These are phyloP conservation scores for Ormia ochracea DNA, from an alignment of 2,888 invertebrate species.

Conservation along the genomic window DNA sequence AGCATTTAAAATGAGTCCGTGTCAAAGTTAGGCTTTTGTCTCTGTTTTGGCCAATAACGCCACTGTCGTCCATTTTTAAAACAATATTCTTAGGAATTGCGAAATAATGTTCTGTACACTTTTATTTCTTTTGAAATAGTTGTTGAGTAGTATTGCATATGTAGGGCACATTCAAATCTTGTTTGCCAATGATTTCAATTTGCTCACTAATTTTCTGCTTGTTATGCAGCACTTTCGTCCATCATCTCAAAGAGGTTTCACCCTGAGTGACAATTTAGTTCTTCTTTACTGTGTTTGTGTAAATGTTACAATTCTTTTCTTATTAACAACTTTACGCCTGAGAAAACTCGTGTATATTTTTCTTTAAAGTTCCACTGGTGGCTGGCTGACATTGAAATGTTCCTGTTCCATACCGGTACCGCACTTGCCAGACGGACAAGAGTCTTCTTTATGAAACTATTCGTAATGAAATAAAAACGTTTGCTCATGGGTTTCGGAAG, in stretches of 20 bases:
- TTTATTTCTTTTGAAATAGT: background rate
- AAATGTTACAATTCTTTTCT: constrained; percentile 19
- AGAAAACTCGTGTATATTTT: constrained; percentile 40
- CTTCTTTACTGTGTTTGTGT: constrained; percentile 36
- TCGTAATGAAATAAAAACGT: constrained; percentile 53
- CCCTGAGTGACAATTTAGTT: constrained; percentile 58
- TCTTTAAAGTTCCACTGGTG: constrained; percentile 15
- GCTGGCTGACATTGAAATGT: constrained; percentile 59
- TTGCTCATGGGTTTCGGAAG: constrained; percentile 75
- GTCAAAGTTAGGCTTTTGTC: too few species aligned
- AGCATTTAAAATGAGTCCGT: too few species aligned
- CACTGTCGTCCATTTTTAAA: too few species aligned
- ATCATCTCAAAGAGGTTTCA: constrained; percentile 36
- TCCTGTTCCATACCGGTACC: constrained; percentile 53
- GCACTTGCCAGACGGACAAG: background rate
- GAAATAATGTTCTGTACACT: background rate
- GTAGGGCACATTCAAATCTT: background rate
- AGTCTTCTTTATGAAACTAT: constrained; percentile 44
- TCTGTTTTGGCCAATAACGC: too few species aligned
- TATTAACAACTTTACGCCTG: constrained; percentile 58
- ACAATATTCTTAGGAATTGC: too few species aligned
- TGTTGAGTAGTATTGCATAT: background rate
- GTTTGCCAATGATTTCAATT: background rate
- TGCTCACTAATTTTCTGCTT: constrained; percentile 4
- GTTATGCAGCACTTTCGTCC: constrained; percentile 19